Evolutionary conservation across 2,797 vertebrate genomes (phyloP).

Genomic region (Anas bahamensis): DNA sequence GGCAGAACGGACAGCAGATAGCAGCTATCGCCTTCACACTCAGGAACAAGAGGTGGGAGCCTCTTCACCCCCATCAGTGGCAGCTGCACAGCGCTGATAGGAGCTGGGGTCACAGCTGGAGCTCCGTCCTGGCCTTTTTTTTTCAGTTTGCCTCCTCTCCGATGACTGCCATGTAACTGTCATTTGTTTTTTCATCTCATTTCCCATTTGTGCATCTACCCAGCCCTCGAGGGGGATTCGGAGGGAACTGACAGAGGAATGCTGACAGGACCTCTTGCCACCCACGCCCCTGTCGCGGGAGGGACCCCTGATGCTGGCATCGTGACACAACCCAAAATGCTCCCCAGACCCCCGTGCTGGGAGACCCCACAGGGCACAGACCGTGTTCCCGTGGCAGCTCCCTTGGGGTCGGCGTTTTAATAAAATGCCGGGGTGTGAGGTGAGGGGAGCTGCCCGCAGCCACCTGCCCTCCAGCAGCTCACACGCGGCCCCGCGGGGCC

Average conservation of each 20-base stretch:
- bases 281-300: not conserved
- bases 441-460: fast-evolving
- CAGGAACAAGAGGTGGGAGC: not conserved
- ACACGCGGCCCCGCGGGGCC: fast-evolving
- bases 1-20: not conserved
- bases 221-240: not conserved
- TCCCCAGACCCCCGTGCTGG: not conserved
- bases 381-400: not conserved
- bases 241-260: not conserved
- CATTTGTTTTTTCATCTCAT: not conserved
- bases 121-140: not conserved
- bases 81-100: not conserved
- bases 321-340: fast-evolving
- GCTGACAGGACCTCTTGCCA: not conserved
- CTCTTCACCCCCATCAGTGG: conserved; percentile 1
- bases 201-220: not conserved
- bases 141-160: not conserved
- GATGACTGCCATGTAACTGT: not conserved
- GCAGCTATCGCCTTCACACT: not conserved
- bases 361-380: not conserved
- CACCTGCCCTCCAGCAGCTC: fast-evolving
- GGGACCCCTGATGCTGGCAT: not conserved
- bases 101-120: not conserved
- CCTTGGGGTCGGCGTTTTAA: not conserved
- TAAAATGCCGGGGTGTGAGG: too few species aligned